Evolutionary conservation across 2,888 invertebrate species (phyloP).

Genomic region (Hyppa rectilinea): DNA sequence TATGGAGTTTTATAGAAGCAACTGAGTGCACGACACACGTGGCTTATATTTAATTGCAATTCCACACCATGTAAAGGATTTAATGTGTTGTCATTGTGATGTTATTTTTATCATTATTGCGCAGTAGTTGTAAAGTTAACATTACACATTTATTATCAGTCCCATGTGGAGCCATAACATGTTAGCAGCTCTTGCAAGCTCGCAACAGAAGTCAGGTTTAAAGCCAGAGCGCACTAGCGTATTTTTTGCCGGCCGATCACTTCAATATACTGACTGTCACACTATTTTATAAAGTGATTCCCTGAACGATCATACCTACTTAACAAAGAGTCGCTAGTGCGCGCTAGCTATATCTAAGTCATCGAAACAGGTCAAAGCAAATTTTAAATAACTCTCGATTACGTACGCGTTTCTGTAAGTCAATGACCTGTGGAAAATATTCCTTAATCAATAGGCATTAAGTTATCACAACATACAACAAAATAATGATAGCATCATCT

Average conservation of each 20-base stretch:
- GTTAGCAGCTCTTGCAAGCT: slow-evolving; percentile 9
- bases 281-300: too few species aligned
- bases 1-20: not conserved
- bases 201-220: slow-evolving; percentile 5
- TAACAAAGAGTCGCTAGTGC: too few species aligned
- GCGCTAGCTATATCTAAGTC: not conserved
- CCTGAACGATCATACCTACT: too few species aligned
- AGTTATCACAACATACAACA: slow-evolving; percentile 9
- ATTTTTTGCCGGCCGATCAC: too few species aligned
- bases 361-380: not conserved
- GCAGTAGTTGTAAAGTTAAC: slow-evolving; percentile 31
- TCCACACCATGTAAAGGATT: slow-evolving; percentile 30
- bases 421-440: slow-evolving; percentile 33
- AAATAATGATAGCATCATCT: slow-evolving; percentile 64
- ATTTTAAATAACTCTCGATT: slow-evolving; percentile 1
- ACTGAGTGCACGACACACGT: slow-evolving; percentile 11
- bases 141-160: slow-evolving; percentile 13
- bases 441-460: slow-evolving; percentile 5
- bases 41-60: slow-evolving; percentile 27
- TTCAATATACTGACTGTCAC: too few species aligned
- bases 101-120: slow-evolving; percentile 44
- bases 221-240: too few species aligned
- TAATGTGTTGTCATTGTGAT: slow-evolving; percentile 32
- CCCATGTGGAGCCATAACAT: slow-evolving; percentile 16
- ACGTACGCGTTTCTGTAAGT: not conserved